Conservation (phyloP, 2,113 vertebrate genomes). For the Pagrus major region DNA sequence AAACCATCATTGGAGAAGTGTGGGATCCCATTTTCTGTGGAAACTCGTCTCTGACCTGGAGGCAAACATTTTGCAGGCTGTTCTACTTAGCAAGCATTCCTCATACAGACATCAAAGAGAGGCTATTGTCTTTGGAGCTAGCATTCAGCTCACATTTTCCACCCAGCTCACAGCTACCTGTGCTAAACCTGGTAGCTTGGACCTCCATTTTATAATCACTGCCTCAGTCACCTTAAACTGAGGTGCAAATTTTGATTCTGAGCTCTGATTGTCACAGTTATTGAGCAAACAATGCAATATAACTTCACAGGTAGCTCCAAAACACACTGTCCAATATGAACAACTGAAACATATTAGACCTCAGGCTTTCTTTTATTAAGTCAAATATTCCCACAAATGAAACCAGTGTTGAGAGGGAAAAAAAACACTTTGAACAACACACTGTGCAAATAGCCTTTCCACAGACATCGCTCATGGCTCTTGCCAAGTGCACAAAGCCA, state of each 20-base stretch:
- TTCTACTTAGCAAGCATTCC: slow-evolving; percentile 75
- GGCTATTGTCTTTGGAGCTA: slow-evolving; percentile 51
- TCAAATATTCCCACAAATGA: slow-evolving; percentile 38
- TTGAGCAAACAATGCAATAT: not conserved
- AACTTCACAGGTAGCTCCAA: not conserved
- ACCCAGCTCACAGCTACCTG: slow-evolving; percentile 49
- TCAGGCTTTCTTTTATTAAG: slow-evolving; percentile 32
- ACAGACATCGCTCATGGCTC: slow-evolving; percentile 37
- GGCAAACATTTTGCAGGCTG: slow-evolving; percentile 69
- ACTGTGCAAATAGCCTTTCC: slow-evolving; percentile 33
- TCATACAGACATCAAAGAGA: slow-evolving; percentile 69
- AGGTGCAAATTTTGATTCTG: slow-evolving; percentile 4
- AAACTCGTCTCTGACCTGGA: slow-evolving; percentile 68
- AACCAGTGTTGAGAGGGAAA: slow-evolving; percentile 25
- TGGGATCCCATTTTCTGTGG: slow-evolving; percentile 43
- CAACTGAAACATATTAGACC: slow-evolving; percentile 3
- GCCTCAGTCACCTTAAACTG: not conserved
- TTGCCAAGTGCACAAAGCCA: slow-evolving; percentile 60
- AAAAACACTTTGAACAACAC: slow-evolving; percentile 22
- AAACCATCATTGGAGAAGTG: slow-evolving; percentile 22
- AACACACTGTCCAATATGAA: slow-evolving; percentile 8
- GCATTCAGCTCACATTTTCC: slow-evolving; percentile 61
- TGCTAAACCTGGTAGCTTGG: slow-evolving; percentile 19
- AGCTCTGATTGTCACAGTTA: not conserved
- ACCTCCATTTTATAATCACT: not conserved